A percentile compares a stretch with the other conserved stretches of the same genome.
These are phyloP conservation scores for Meloidogyne hapla DNA, from an alignment of 1,140 invertebrate genomes.

Conservation along the genomic window DNA sequence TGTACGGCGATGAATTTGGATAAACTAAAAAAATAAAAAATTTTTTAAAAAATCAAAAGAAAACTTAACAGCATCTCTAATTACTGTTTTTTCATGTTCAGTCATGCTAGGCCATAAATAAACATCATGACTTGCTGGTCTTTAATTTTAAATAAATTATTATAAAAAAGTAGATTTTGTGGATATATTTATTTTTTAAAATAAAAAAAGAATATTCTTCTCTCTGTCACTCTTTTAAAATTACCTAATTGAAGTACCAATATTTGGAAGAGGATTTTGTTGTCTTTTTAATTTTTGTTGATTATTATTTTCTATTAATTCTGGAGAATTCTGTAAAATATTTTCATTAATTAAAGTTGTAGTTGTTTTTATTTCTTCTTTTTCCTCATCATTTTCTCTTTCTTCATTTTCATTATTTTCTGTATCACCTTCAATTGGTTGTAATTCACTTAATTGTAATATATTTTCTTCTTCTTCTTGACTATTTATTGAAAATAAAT, in stretches of 20 bases:
- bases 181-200: background rate
- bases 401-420: no score
- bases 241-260: slow-evolving; percentile 9
- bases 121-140: slow-evolving; percentile 47
- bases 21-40: slow-evolving; percentile 29
- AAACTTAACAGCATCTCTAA: slow-evolving; percentile 12
- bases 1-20: slow-evolving; percentile 52
- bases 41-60: background rate
- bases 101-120: slow-evolving; percentile 50
- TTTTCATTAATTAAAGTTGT: background rate
- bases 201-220: background rate
- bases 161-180: no score
- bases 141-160: no score
- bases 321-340: background rate
- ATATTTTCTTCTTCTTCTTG: background rate
- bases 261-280: background rate
- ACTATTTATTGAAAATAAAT: background rate
- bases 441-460: background rate
- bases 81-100: background rate
- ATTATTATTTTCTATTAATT: background rate
- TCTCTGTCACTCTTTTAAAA: no score
- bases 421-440: background rate
- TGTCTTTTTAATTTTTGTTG: background rate
- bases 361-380: no score
- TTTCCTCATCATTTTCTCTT: no score